These are phyloP conservation scores for Ciconia maguari DNA, from an alignment of 2,113 vertebrate species.

Conservation along the genomic window DNA sequence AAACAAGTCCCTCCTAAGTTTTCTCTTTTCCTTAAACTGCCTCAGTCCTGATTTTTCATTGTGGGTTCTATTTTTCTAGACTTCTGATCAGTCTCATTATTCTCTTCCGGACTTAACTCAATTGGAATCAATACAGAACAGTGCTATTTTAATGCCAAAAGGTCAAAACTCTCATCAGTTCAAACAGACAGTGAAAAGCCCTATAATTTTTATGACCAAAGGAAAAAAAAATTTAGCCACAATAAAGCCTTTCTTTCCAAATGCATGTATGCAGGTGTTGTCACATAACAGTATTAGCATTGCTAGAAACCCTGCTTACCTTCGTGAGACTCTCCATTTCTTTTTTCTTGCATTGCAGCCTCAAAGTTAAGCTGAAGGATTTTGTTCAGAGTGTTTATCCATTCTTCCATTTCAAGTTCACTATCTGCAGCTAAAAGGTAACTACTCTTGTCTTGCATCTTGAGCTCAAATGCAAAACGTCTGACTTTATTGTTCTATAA, in stretches of 20 bases:
- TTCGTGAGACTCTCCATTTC: constrained; percentile 93
- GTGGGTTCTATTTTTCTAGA: neutral
- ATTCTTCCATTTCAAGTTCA: constrained; percentile 96
- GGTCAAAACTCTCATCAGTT: neutral
- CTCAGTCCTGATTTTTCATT: neutral
- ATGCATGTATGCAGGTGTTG: fast-evolving
- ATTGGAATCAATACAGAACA: neutral
- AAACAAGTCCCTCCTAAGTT: neutral
- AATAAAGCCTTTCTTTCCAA: neutral
- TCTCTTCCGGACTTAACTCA: neutral
- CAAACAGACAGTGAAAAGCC: neutral
- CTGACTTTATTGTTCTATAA: constrained; percentile 93
- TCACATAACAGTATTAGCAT: neutral
- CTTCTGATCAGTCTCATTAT: neutral
- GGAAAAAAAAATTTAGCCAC: neutral
- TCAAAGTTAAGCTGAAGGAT: constrained; percentile 97
- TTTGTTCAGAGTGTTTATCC: constrained; percentile 93
- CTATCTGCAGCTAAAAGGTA: constrained; percentile 95
- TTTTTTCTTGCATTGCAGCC: constrained; percentile 95
- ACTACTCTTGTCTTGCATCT: constrained; percentile 99
- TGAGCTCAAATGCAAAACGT: constrained; percentile 95
- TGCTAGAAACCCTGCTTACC: constrained; percentile 69
- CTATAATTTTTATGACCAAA: neutral
- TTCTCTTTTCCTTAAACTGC: neutral
- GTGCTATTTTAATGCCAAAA: neutral